Percentiles rank a stretch among this genome's conserved stretches.
These are phyloP conservation scores for Hoplias malabaricus DNA, from an alignment of 2,113 vertebrate species.

Conservation along the genomic window DNA sequence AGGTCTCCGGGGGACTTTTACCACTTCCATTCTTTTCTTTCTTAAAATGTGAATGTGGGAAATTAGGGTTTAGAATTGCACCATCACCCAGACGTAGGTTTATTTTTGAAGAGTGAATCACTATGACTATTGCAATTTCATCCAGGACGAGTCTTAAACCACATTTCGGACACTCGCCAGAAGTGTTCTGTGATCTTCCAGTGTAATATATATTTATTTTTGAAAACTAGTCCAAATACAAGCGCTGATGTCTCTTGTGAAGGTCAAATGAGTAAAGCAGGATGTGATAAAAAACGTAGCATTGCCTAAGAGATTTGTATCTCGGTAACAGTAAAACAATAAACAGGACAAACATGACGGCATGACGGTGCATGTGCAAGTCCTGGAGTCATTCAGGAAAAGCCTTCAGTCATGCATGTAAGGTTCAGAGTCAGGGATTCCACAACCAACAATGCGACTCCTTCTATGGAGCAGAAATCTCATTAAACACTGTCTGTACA, in stretches of 20 bases:
- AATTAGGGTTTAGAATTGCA: too few relatives aligned
- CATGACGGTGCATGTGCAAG: background rate
- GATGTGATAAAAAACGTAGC: background rate
- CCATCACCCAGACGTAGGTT: background rate
- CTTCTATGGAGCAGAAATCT: background rate
- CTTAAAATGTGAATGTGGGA: too few relatives aligned
- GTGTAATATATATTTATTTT: too few relatives aligned
- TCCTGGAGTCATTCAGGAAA: background rate
- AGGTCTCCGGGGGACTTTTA: too few relatives aligned
- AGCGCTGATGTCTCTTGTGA: background rate
- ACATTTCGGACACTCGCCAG: background rate
- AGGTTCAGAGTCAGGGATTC: background rate
- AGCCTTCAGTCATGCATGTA: background rate
- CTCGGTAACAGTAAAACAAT: background rate
- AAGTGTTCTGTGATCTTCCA: background rate
- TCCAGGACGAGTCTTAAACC: background rate
- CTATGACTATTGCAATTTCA: background rate
- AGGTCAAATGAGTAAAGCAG: background rate
- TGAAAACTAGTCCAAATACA: background rate
- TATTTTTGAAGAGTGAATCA: background rate
- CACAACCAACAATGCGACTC: background rate
- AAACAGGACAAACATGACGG: background rate
- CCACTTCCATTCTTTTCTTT: too few relatives aligned
- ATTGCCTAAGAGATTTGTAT: background rate
- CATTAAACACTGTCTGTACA: background rate